Conservation (phyloP, 2,888 invertebrate species). For the Amaurobius ferox region DNA sequence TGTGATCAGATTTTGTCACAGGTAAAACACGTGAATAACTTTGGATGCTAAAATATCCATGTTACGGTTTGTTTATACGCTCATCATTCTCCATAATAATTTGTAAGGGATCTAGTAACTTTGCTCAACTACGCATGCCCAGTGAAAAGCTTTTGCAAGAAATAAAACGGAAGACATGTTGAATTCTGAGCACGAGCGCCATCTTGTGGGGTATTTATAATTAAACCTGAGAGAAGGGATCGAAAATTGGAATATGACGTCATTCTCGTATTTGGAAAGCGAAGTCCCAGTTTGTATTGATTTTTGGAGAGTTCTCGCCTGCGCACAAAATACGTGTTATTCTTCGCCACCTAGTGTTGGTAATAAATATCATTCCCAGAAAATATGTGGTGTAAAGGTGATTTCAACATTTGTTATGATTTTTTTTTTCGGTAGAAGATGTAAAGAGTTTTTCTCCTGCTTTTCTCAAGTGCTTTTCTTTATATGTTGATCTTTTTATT, state of each 20-base stretch:
- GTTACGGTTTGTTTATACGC: conserved; percentile 46
- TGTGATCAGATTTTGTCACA: not conserved
- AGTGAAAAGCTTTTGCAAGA: conserved; percentile 2
- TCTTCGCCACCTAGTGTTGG: not conserved
- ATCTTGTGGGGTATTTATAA: conserved; percentile 48
- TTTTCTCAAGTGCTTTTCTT: too few relatives aligned
- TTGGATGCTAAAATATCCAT: not conserved
- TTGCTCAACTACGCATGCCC: conserved; percentile 24
- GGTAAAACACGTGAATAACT: not conserved
- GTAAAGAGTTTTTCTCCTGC: too few relatives aligned
- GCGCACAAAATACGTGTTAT: not conserved
- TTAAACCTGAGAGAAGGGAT: conserved; percentile 41
- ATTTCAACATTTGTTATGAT: too few relatives aligned
- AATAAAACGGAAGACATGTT: conserved; percentile 42
- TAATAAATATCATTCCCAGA: not conserved
- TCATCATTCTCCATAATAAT: conserved; percentile 22
- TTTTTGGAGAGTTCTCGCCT: conserved; percentile 35
- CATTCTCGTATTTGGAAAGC: conserved; percentile 43
- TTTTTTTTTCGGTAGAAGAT: too few relatives aligned
- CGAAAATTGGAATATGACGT: conserved; percentile 42
- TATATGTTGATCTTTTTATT: too few relatives aligned
- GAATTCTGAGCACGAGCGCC: conserved; percentile 44
- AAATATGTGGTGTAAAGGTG: too few relatives aligned
- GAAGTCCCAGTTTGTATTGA: conserved; percentile 56
- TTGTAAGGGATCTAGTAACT: conserved; percentile 32